Conservation (phyloP, 2,797 vertebrate genomes). For the Kryptopterus vitreolus region DNA sequence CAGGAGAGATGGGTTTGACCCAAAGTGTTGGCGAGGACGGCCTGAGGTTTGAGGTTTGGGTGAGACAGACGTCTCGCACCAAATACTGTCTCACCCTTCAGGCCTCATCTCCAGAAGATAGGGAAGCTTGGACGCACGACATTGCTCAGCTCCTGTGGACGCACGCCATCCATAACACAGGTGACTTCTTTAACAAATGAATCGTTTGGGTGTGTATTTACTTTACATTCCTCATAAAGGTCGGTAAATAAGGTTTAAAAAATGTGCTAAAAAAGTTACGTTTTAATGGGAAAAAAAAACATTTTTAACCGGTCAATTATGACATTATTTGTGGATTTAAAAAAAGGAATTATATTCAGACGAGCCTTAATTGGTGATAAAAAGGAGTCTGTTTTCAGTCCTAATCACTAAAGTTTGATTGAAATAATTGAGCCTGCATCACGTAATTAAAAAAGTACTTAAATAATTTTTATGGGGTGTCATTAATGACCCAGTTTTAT, state of each 20-base stretch:
- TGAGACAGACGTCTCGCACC: slow-evolving; percentile 77
- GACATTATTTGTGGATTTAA: neutral
- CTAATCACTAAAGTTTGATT: slow-evolving; percentile 13
- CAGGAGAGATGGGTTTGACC: slow-evolving; percentile 87
- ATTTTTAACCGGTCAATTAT: neutral
- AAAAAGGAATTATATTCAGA: no score
- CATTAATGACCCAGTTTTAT: slow-evolving; percentile 46
- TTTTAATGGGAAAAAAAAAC: neutral
- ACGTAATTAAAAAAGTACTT: slow-evolving; percentile 39
- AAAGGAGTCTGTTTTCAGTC: slow-evolving; percentile 25
- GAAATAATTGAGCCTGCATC: slow-evolving; percentile 28
- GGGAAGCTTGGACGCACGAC: slow-evolving; percentile 81
- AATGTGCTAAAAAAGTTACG: neutral
- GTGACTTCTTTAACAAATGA: slow-evolving; percentile 59
- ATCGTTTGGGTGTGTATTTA: no score
- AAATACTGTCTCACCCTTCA: slow-evolving; percentile 84
- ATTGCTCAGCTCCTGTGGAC: slow-evolving; percentile 88
- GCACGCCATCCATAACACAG: slow-evolving; percentile 87
- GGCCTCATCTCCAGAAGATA: slow-evolving; percentile 70
- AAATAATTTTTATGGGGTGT: slow-evolving; percentile 29
- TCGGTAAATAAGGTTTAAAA: neutral
- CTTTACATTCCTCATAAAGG: neutral
- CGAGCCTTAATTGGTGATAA: neutral
- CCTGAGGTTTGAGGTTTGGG: slow-evolving; percentile 86
- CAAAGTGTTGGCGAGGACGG: slow-evolving; percentile 84